A percentile compares a stretch with the other conserved stretches of the same genome.
Conservation (phyloP, 2,888 invertebrate genomes). For the Plusia festucae region DNA sequence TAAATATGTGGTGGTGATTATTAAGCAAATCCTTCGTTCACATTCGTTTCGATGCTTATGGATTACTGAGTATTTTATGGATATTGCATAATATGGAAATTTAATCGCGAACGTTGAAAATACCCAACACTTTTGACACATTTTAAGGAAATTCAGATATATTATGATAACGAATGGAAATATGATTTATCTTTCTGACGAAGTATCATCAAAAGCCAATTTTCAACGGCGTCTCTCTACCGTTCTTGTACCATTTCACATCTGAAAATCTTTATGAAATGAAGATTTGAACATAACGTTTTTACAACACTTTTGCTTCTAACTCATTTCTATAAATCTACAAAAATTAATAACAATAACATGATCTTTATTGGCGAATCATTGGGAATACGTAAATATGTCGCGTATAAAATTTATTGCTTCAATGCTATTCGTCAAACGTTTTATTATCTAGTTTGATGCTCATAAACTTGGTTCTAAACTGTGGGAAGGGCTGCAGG, state of each 20-base stretch:
- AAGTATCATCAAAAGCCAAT: conserved; percentile 10
- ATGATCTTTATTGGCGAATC: conserved; percentile 42
- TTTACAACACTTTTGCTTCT: conserved; percentile 8
- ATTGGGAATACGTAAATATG: conserved; percentile 40
- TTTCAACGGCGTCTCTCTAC: not conserved
- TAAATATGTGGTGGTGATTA: conserved; percentile 5
- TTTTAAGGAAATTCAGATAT: not conserved
- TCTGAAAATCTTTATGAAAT: conserved; percentile 22
- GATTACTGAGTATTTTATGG: conserved; percentile 3
- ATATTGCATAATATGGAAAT: conserved; percentile 5
- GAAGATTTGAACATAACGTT: conserved; percentile 1
- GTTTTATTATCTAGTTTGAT: conserved; percentile 37
- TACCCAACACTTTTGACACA: not conserved
- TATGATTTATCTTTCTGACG: not conserved
- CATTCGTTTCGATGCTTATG: not conserved
- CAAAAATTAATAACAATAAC: conserved; percentile 40
- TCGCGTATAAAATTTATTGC: conserved; percentile 37
- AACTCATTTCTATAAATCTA: conserved; percentile 40
- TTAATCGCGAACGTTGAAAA: not conserved
- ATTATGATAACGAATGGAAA: conserved; percentile 1
- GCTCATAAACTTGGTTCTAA: conserved; percentile 38
- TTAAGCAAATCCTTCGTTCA: not conserved
- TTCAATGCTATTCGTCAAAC: conserved; percentile 17
- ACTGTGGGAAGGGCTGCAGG: conserved; percentile 20
- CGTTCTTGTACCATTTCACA: conserved; percentile 9